Base-by-base conservation (phyloP, 2,797 vertebrate genomes). In the Myotis myotis region DNA sequence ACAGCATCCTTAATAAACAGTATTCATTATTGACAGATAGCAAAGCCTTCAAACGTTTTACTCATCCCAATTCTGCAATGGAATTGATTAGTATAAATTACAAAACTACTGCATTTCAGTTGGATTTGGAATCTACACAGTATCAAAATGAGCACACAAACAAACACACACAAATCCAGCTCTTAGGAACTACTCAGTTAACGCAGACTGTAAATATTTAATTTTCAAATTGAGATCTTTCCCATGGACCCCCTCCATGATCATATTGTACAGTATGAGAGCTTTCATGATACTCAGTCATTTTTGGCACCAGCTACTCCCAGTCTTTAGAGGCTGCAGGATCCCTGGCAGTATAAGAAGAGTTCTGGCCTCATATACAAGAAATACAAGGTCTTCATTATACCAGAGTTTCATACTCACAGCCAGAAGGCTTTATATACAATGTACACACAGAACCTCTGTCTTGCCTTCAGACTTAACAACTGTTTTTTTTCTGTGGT, bases 331-430 rank as follows among this genome's bases (percentile, higher is more conserved):
- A 95, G 0, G 12, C 84, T 97, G 75, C 95, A 41, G 72, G 87
- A 96, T 97, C 88, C 89, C 93, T 98, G 97, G 96, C 95, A 88
- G 81, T 96, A 83, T 96, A 92, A 98, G 60, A 93, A 84, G 95
- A 97, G 89, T 96, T 91, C 91, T 96, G 93, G 89, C 90, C 91
- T 97, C 62, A 12, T 96, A 78, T 92, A 96, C 90, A 97, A 83
- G 89, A 95, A 97, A 93, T 97, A 97, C 96, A 97, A 97, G 88
- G 93, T 97, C 95, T 95, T 97, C 95, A 97, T 98, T 97, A 98
- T 97, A n/a, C 92, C 87, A 94, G 82, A 95, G 94, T 97, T 97
- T 97, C 97, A 97, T 93, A 84, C 90, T 90, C 84, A 60, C 60
- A 96, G 95, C 89, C 95, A 97, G 94, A 96, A 98, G 80, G 88